Percentiles rank a stretch among this genome's conserved stretches.
phyloP scores from a whole-genome alignment of 2,113 vertebrate species.

The Siniperca chuatsi region DNA sequence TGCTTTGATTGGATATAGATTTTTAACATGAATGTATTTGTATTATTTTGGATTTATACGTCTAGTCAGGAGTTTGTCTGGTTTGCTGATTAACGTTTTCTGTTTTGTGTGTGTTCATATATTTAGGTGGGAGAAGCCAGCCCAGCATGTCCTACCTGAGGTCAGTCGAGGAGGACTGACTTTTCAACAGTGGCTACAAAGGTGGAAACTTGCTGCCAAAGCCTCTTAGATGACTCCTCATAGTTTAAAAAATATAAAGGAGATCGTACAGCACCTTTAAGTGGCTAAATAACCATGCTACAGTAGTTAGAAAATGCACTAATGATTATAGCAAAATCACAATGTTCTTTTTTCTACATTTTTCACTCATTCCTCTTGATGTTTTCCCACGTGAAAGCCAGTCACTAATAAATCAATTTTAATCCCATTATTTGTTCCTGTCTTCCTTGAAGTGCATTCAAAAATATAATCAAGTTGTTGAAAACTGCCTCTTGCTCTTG shows the following conservation, averaged over 20 bases:
- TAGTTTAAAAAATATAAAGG: background rate
- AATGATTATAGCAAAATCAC: background rate
- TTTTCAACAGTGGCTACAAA: slow-evolving; percentile 85
- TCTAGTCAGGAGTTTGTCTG: background rate
- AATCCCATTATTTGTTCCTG: background rate
- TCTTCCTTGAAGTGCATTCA: slow-evolving; percentile 22
- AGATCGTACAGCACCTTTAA: slow-evolving; percentile 25
- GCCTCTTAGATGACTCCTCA: slow-evolving; percentile 19
- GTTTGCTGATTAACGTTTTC: slow-evolving; percentile 11
- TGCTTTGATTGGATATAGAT: background rate
- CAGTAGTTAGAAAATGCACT: background rate
- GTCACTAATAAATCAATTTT: slow-evolving; percentile 46
- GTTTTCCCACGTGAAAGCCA: slow-evolving; percentile 11
- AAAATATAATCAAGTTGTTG: slow-evolving; percentile 4
- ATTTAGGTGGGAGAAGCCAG: slow-evolving; percentile 88
- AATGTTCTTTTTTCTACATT: too few species aligned
- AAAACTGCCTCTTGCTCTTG: background rate
- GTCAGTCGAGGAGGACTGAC: slow-evolving; percentile 78
- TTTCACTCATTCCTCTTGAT: background rate
- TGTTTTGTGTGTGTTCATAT: slow-evolving; percentile 38
- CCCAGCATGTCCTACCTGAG: slow-evolving; percentile 81
- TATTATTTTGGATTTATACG: background rate
- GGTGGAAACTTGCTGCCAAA: slow-evolving; percentile 83
- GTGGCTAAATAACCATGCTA: background rate
- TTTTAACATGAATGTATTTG: background rate